Evolutionary conservation across 2,113 vertebrate genomes (phyloP).

Genomic region (Mustela lutreola): DNA sequence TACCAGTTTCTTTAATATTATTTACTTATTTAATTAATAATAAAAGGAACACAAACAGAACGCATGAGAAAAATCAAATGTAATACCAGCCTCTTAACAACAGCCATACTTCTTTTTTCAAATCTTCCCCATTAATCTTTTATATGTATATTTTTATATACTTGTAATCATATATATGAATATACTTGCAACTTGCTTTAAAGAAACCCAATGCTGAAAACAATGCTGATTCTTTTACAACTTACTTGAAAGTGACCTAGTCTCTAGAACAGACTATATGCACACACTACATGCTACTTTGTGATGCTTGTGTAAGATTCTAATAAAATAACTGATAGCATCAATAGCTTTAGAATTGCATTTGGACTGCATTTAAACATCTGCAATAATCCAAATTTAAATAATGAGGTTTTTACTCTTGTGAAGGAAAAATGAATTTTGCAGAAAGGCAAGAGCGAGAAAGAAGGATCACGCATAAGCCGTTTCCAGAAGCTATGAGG

Average conservation of each 20-base stretch:
- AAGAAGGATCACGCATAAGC: neutral
- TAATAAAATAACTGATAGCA: neutral
- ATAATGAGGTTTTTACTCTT: conserved; percentile 31
- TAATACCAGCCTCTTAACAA: conserved; percentile 16
- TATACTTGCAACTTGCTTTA: conserved; percentile 43
- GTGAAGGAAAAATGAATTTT: conserved; percentile 17
- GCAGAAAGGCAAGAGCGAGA: neutral
- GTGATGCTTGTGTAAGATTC: neutral
- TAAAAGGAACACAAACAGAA: conserved; percentile 56
- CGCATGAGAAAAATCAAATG: neutral
- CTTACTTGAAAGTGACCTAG: neutral
- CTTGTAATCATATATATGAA: conserved; percentile 31
- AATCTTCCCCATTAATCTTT: neutral
- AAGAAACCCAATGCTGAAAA: neutral
- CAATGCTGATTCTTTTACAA: conserved; percentile 34
- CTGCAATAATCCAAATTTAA: conserved; percentile 29
- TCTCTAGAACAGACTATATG: neutral
- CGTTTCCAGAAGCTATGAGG: neutral
- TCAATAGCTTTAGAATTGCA: neutral
- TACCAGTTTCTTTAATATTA: conserved; percentile 15
- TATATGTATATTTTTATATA: conserved; percentile 55
- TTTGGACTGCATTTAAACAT: neutral
- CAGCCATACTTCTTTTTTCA: neutral
- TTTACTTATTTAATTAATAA: conserved; percentile 68
- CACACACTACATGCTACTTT: neutral